phyloP scores from a whole-genome alignment of 2,113 vertebrate genomes.

The Petaurus breviceps region DNA sequence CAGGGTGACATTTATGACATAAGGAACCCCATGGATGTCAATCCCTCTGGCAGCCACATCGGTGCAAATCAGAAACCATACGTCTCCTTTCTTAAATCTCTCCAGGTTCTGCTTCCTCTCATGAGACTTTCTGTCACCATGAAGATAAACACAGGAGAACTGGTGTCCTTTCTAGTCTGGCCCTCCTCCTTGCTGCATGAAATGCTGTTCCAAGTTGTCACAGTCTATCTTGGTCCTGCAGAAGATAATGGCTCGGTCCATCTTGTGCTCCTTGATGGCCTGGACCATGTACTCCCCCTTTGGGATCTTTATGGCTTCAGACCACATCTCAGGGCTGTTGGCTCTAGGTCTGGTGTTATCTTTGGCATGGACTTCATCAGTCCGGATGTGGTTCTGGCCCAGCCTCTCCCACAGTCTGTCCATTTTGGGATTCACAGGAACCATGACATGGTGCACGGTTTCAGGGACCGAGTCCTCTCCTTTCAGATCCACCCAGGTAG shows the following conservation, averaged over 20 bases:
- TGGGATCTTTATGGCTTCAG: conserved; percentile 96
- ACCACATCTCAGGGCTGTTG: conserved; percentile 96
- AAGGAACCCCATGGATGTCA: conserved; percentile 95
- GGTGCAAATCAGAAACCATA: conserved; percentile 95
- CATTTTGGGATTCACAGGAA: conserved; percentile 93
- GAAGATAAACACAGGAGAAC: conserved; percentile 97
- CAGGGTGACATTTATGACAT: conserved; percentile 98
- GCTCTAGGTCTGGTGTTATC: conserved; percentile 94
- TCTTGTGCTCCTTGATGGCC: conserved; percentile 98
- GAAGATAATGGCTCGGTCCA: conserved; percentile 99
- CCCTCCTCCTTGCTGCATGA: conserved; percentile 97
- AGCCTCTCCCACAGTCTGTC: conserved; percentile 94
- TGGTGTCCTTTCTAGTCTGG: conserved; percentile 96
- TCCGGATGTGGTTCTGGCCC: conserved; percentile 93
- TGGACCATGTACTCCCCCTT: conserved; percentile 95
- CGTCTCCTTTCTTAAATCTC: conserved; percentile 96
- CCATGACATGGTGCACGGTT: conserved; percentile 97
- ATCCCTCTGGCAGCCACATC: conserved; percentile 99
- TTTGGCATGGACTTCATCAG: conserved; percentile 96
- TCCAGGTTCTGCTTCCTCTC: conserved; percentile 98
- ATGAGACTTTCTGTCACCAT: conserved; percentile 96
- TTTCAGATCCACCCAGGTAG: conserved; percentile 98
- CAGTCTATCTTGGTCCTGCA: conserved; percentile 99
- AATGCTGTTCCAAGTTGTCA: conserved; percentile 97
- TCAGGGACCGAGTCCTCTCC: conserved; percentile 98